Evolutionary conservation across 2,113 vertebrate species (phyloP).

Genomic region (Forbesichthys agassizii): DNA sequence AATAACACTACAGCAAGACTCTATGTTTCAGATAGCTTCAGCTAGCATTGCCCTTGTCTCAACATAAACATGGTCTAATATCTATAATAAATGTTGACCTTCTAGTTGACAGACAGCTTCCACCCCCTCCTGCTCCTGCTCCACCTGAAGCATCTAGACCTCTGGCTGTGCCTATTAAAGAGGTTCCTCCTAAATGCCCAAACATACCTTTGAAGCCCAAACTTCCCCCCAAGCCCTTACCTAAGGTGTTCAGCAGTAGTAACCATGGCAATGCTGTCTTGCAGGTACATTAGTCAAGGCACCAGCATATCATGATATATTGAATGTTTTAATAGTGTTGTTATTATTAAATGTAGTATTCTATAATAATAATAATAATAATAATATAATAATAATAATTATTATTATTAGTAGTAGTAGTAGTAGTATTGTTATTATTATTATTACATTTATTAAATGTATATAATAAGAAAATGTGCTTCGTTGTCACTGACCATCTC

Average conservation of each 20-base stretch:
- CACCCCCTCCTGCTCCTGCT: slow-evolving; percentile 13
- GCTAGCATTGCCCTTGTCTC: neutral
- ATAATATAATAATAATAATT: too few relatives aligned
- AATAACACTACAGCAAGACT: too few relatives aligned
- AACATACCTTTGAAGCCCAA: slow-evolving; percentile 64
- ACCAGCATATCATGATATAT: neutral
- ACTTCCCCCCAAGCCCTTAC: slow-evolving; percentile 63
- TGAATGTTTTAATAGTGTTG: neutral
- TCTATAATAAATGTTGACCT: neutral
- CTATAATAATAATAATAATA: too few relatives aligned
- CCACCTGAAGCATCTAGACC: slow-evolving; percentile 18
- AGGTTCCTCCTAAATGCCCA: slow-evolving; percentile 45
- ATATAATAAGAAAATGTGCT: neutral
- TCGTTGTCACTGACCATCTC: too few relatives aligned
- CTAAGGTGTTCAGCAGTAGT: slow-evolving; percentile 70
- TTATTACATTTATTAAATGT: neutral
- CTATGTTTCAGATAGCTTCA: too few relatives aligned
- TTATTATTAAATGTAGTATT: neutral
- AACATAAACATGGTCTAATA: neutral
- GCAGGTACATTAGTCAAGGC: slow-evolving; percentile 53
- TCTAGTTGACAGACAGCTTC: slow-evolving; percentile 39
- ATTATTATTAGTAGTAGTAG: too few relatives aligned
- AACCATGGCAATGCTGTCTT: slow-evolving; percentile 69
- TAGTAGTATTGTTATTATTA: too few relatives aligned
- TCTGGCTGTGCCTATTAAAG: slow-evolving; percentile 10